These are phyloP conservation scores for Hydropsyche tenuis DNA, from an alignment of 1,140 invertebrate species.

Conservation along the genomic window DNA sequence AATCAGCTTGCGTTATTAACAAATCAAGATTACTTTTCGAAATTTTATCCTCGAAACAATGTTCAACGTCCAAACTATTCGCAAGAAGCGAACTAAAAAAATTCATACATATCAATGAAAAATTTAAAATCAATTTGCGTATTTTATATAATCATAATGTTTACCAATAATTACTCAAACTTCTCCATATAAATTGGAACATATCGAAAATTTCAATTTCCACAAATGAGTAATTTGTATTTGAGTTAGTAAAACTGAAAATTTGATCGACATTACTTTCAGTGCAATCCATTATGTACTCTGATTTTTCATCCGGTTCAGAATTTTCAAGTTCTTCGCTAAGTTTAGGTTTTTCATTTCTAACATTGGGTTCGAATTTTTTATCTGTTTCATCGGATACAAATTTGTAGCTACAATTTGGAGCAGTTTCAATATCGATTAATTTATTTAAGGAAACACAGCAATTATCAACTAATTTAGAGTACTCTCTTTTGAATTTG, in stretches of 20 bases:
- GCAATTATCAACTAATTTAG: neutral
- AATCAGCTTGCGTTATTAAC: constrained; percentile 37
- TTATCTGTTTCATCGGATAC: neutral
- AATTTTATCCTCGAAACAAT: constrained; percentile 22
- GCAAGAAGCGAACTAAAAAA: constrained; percentile 37
- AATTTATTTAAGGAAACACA: neutral
- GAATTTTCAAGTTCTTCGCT: constrained; percentile 6
- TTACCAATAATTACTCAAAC: constrained; percentile 40
- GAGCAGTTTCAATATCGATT: neutral
- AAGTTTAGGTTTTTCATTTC: neutral
- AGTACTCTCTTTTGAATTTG: neutral
- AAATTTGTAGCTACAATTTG: no score
- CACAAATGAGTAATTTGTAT: neutral
- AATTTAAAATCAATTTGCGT: neutral
- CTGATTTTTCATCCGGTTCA: neutral
- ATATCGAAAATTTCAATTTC: constrained; percentile 26
- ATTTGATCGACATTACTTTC: neutral
- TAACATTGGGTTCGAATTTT: neutral
- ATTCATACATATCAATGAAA: constrained; percentile 25
- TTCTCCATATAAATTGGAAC: constrained; percentile 37
- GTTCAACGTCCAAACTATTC: constrained; percentile 33
- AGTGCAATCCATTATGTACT: neutral
- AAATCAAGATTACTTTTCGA: neutral
- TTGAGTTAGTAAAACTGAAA: neutral
- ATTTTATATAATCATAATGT: neutral